phyloP scores from a whole-genome alignment of 2,113 vertebrate genomes.

The Lophochroa leadbeateri region DNA sequence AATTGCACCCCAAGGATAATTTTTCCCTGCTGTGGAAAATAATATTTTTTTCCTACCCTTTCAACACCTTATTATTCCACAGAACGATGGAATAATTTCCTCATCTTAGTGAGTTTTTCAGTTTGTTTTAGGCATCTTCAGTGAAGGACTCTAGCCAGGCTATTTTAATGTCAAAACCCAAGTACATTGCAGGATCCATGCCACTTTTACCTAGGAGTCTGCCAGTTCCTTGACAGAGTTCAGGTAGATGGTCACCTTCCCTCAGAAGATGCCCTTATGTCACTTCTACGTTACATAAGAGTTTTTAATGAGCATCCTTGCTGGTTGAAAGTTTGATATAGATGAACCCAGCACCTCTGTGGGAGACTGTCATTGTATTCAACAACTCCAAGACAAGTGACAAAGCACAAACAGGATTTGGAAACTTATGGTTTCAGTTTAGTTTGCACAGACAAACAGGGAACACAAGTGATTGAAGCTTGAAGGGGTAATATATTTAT shows the following conservation, averaged over 20 bases:
- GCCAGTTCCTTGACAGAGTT: background rate
- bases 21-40: background rate
- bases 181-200: rapidly evolving
- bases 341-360: background rate
- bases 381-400: background rate
- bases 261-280: background rate
- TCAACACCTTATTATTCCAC: background rate
- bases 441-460: background rate
- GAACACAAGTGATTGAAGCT: background rate
- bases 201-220: background rate
- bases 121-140: background rate
- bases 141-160: background rate
- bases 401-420: background rate
- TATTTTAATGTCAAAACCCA: background rate
- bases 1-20: background rate
- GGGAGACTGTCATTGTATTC: background rate
- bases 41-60: background rate
- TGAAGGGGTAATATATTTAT: rapidly evolving
- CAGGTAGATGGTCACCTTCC: background rate
- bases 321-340: background rate
- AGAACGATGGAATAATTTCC: background rate
- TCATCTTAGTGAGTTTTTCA: background rate
- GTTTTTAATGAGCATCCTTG: background rate
- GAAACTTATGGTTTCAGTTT: background rate
- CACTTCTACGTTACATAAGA: background rate